Percentiles rank a stretch among this genome's conserved stretches.
These are phyloP conservation scores for Zaprionus ornatus DNA, from an alignment of 1,140 invertebrate genomes.

Conservation along the genomic window DNA sequence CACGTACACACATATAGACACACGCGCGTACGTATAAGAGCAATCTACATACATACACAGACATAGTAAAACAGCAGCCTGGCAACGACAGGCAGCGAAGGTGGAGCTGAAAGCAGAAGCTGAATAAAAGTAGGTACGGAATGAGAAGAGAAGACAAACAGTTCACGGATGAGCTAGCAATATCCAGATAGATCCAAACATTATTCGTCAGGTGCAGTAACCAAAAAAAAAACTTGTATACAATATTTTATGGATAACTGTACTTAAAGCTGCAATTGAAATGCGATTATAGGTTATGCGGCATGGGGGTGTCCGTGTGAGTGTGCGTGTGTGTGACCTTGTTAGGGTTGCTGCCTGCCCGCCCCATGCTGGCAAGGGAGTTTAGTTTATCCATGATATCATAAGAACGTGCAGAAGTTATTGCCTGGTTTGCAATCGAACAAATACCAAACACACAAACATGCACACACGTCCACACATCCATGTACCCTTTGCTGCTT, in stretches of 20 bases:
- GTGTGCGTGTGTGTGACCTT: conserved; percentile 9
- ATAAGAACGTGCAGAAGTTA: conserved; percentile 33
- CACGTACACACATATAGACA: not conserved
- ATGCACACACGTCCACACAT: not conserved
- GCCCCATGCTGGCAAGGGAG: conserved; percentile 7
- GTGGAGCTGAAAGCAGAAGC: not conserved
- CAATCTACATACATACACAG: not conserved
- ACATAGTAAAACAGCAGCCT: not conserved
- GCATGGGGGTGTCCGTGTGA: not conserved
- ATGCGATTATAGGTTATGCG: conserved; percentile 18
- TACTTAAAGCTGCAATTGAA: conserved; percentile 35
- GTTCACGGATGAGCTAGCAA: conserved; percentile 11
- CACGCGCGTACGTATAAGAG: not conserved
- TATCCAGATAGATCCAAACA: conserved; percentile 39
- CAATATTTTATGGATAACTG: conserved; percentile 29
- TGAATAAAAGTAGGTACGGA: not conserved
- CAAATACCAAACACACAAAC: conserved; percentile 3
- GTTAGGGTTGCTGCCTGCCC: conserved; percentile 1
- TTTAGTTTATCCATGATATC: conserved; percentile 37
- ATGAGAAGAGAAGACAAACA: not conserved
- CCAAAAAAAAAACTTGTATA: not conserved
- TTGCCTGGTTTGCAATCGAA: conserved; percentile 25
- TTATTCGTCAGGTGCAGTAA: conserved; percentile 26
- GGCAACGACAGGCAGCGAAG: conserved; percentile 25
- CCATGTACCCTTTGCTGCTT: conserved; percentile 25